Base-by-base conservation (phyloP, 1,140 invertebrate genomes). In the Drosophila persimilis region DNA sequence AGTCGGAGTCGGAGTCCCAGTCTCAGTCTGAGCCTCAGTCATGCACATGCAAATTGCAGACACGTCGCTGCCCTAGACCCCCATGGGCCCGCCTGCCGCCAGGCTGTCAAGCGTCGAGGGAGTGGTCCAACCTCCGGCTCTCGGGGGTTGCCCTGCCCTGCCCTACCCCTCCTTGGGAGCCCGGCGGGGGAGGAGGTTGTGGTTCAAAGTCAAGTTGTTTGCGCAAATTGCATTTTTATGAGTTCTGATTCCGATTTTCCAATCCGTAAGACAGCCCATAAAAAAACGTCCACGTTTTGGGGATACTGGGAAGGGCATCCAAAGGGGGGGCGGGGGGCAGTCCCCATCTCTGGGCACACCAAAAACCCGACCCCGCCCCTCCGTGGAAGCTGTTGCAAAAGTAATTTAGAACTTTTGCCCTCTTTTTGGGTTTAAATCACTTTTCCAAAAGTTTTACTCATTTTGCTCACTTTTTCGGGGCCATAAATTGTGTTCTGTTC, bases 21-120 rank as follows among this genome's bases (percentile, higher is more conserved):
- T 73, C 73, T 43, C 53, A 7, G 58, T 73, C 73, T 64, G 53
- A 73, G 70, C 61, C 61, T 73, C 54, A 73, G 72, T 75, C 73
- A 69, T 86, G 81, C 81, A 86, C 69, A 85, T 85, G 81, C 81
- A 86, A 86, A 86, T 86, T 88, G 83, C 83, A 88, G 74, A 88
- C 83, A 86, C 81, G 83, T 88, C 71, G 72, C 66, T 74, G 72
- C 46, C 71, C 75, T 67, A 71, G 62, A 71, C 62, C 75, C 73
- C 73, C 55, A 43, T 39, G 13, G 29, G 2, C 2, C 8, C 31
- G 31, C 31, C 4, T 13, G 35, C 35, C 35, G 11, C 11, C 2
- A 13, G 35, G 35, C 35, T 39, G 35, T 3, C 35, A 39, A 13
- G 35, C 11, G 35, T 39, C 35, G 9, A 39, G 35, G 35, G 35